Evolutionary conservation across 37 sponge, comb jelly and placozoan genomes (phyloP).

Genomic region (Halisarca cf. caerulea): DNA sequence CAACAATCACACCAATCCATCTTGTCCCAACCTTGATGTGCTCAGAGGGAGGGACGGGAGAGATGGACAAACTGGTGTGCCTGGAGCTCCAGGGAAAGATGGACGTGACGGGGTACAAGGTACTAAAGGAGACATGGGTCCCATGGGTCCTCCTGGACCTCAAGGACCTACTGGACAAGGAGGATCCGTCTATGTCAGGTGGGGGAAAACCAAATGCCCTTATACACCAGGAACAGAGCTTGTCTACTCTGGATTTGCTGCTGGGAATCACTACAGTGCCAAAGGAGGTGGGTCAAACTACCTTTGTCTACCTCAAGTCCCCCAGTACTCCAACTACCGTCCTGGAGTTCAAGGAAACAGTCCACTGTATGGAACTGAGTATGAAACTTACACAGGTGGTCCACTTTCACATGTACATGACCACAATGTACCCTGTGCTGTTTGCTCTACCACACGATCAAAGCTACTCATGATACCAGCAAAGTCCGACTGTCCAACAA

Average conservation of each 20-base stretch:
- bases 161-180: conserved; percentile 33
- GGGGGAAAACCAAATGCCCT: conserved; percentile 55
- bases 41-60: conserved; percentile 39
- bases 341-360: conserved; percentile 20
- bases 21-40: conserved; percentile 15
- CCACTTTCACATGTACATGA: conserved; percentile 16
- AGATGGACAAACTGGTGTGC: conserved; percentile 16
- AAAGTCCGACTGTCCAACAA: conserved; percentile 26
- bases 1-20: background rate
- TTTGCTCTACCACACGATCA: conserved; percentile 40
- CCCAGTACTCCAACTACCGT: background rate
- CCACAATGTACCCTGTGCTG: conserved; percentile 30
- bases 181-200: conserved; percentile 45
- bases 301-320: conserved; percentile 45
- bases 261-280: background rate
- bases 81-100: conserved; percentile 24
- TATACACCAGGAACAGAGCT: conserved; percentile 28
- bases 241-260: conserved; percentile 27
- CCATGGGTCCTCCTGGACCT: conserved; percentile 25
- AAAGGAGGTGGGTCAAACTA: conserved; percentile 59
- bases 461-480: conserved; percentile 54
- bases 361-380: conserved; percentile 27
- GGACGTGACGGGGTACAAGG: conserved; percentile 30
- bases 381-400: background rate
- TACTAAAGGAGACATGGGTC: conserved; percentile 20